Base-by-base conservation (phyloP, 2,888 invertebrate genomes). In the Toxonevra muliebris region DNA sequence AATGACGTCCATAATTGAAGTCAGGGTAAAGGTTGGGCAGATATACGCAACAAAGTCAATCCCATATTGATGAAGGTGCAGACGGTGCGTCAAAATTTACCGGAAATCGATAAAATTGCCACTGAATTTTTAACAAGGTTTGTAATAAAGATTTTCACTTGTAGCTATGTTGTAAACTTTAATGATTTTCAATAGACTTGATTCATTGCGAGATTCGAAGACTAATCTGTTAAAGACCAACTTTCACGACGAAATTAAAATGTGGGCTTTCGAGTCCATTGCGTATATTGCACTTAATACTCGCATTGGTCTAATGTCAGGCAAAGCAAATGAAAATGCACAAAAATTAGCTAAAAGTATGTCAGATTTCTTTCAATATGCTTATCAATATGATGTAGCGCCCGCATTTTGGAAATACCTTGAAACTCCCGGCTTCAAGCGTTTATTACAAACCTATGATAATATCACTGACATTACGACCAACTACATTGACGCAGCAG, bases 1-100 rank as follows among this genome's bases (percentile, higher is more conserved):
- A 30, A 30, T 30, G 30, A 30, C 30, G 2, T 30, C 30, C 7
- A 17, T 0, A n/a, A 52, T 40, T 41, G 2, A 41, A 88, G 88
- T 20, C 89, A 92, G 83, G 92, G 90, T 0, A 86, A 88, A 41
- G 86, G 89, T 74, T 92, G 92, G 92, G 88, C 89, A 40, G 87
- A 89, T 55, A 87, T 91, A 67, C 86, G 92, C n/a, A 88, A 88
- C 7, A 90, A 89, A 74, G 83, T 83, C 0, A 84, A 83, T 73
- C 84, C 83, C 0, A 76, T 83, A 42, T 65, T 84, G 50, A 79
- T 83, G 80, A 80, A 82, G 61, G 73, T 78, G 3, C 80, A 80
- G 62, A 82, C 76, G 57, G 77, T 82, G 1, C 71, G 80, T 2
- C 77, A 78, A 50, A 79, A 58, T 12, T 58, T 57, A 41, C 50